phyloP scores from a whole-genome alignment of 2,888 invertebrate species.

The Acanthosepion lycidas region DNA sequence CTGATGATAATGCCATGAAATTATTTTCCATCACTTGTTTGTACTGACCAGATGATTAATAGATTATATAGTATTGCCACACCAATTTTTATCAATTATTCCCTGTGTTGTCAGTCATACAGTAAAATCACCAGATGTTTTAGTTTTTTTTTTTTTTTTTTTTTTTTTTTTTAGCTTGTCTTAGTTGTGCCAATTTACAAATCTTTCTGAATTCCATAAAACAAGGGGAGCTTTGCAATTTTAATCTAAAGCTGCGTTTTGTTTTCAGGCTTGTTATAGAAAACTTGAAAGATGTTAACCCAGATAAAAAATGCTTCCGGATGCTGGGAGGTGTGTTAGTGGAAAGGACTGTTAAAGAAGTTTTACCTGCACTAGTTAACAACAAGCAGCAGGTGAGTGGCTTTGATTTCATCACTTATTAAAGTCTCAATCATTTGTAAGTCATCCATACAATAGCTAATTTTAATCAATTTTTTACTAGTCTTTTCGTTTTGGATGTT shows the following conservation, averaged over 20 bases:
- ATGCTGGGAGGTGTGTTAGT: constrained; percentile 95
- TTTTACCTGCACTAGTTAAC: constrained; percentile 86
- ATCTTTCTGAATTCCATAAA: not conserved
- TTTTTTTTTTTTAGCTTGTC: too few species aligned
- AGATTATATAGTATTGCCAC: too few species aligned
- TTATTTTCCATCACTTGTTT: too few species aligned
- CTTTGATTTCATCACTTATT: not conserved
- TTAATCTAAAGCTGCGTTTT: not conserved
- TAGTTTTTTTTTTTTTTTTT: not conserved
- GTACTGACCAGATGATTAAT: too few species aligned
- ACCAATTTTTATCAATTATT: too few species aligned
- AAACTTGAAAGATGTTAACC: constrained; percentile 89
- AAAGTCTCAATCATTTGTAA: not conserved
- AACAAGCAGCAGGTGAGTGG: constrained; percentile 83
- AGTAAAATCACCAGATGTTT: not conserved
- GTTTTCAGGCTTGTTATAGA: constrained; percentile 90
- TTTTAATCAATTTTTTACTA: too few species aligned
- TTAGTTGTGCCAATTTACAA: too few species aligned
- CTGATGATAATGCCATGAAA: too few species aligned
- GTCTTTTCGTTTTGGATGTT: too few species aligned
- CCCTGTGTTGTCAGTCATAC: not conserved
- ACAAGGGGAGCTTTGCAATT: not conserved
- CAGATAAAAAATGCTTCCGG: constrained; percentile 89
- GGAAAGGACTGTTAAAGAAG: constrained; percentile 92
- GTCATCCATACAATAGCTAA: too few species aligned